A percentile compares a stretch with the other conserved stretches of the same genome.
phyloP scores from a whole-genome alignment of 2,113 vertebrate genomes.

The Laticauda laticaudata region DNA sequence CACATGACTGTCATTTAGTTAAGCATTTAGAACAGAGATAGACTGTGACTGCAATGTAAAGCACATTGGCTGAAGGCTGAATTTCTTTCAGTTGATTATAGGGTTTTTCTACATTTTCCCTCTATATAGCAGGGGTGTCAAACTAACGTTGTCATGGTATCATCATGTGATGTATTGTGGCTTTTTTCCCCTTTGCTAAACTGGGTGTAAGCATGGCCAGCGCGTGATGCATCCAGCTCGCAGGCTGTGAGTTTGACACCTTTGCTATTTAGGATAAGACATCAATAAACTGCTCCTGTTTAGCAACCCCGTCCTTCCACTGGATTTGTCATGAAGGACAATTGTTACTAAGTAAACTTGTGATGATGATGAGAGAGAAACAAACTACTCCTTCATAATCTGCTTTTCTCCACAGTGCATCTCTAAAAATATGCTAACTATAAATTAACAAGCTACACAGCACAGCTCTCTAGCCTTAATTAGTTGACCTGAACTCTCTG shows the following conservation, averaged over 20 bases:
- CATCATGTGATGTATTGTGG: too few relatives aligned
- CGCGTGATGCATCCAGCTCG: too few relatives aligned
- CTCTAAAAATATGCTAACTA: background rate
- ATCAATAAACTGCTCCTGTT: background rate
- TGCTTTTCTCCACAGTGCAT: background rate
- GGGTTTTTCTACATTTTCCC: background rate
- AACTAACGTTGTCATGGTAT: too few relatives aligned
- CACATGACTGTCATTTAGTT: background rate
- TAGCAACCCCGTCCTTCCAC: background rate
- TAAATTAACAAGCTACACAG: background rate
- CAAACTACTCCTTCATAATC: background rate
- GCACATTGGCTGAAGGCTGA: background rate
- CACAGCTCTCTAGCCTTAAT: background rate
- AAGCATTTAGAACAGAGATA: background rate
- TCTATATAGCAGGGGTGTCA: background rate
- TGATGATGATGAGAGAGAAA: background rate
- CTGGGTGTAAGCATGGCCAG: too few relatives aligned
- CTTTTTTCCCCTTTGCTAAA: too few relatives aligned
- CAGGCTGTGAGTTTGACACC: background rate
- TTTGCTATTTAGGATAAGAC: background rate
- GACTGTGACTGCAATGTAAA: background rate
- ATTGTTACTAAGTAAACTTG: background rate
- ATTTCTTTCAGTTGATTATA: background rate
- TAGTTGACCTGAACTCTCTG: background rate
- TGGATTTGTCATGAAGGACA: background rate